Evolutionary conservation across 2,888 invertebrate species (phyloP).

Genomic region (Leptinotarsa haldemani): DNA sequence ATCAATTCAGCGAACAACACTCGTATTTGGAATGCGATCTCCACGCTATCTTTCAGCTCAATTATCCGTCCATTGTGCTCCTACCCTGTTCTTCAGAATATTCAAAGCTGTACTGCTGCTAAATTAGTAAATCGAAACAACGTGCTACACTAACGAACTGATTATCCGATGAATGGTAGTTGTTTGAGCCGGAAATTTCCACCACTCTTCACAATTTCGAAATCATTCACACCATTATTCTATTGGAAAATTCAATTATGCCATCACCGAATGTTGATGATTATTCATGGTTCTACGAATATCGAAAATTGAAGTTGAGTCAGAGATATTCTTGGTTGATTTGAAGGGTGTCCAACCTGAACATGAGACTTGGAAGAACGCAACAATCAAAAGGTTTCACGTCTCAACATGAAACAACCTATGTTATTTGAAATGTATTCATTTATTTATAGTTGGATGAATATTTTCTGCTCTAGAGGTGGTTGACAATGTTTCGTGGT

Average conservation of each 20-base stretch:
- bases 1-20: neutral
- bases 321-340: no score
- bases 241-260: neutral
- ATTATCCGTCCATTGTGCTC: conserved; percentile 20
- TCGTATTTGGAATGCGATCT: neutral
- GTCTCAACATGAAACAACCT: no score
- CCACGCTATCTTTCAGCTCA: neutral
- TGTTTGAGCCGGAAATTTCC: conserved; percentile 21
- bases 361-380: no score
- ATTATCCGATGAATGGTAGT: conserved; percentile 16
- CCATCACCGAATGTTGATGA: neutral
- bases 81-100: neutral
- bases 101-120: conserved; percentile 19
- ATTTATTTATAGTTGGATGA: no score
- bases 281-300: conserved; percentile 17
- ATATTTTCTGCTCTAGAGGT: no score
- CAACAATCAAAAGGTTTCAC: no score
- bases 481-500: no score
- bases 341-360: no score
- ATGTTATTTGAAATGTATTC: no score
- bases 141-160: conserved; percentile 27
- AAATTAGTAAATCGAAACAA: conserved; percentile 22
- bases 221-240: conserved; percentile 2
- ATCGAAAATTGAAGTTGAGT: neutral
- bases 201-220: conserved; percentile 13